Evolutionary conservation across 2,113 vertebrate genomes (phyloP).

Genomic region (Mus spicilegus): DNA sequence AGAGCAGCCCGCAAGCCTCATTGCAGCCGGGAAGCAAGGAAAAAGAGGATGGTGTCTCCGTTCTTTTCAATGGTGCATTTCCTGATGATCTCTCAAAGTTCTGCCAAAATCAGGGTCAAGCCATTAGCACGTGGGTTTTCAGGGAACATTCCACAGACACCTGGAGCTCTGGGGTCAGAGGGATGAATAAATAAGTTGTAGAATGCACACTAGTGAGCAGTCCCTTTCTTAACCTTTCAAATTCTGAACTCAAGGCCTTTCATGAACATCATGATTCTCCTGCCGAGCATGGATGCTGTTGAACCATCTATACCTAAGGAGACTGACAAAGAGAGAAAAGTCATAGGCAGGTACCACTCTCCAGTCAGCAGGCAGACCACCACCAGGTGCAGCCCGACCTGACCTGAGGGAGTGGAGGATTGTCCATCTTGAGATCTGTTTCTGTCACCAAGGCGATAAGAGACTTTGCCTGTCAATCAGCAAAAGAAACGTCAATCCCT

Average conservation of each 20-base stretch:
- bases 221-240: background rate
- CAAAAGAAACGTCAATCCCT: background rate
- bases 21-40: background rate
- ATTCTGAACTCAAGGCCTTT: background rate
- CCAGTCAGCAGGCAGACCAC: background rate
- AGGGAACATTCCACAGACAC: no score
- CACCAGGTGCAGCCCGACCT: no score
- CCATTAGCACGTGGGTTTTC: background rate
- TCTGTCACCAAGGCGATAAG: background rate
- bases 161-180: no score
- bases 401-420: background rate
- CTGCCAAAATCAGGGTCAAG: background rate
- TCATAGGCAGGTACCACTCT: no score
- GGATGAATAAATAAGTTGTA: background rate
- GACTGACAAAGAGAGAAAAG: background rate
- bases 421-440: background rate
- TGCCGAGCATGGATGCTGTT: background rate
- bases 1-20: background rate
- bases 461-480: background rate
- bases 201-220: background rate
- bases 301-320: background rate
- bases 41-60: no score
- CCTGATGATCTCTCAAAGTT: background rate
- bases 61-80: background rate
- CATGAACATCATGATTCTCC: background rate